Evolutionary conservation across 2,888 invertebrate species (phyloP), one percentile per base, ranked within the genome.

Genomic region (Tupiocoris notatus): DNA sequence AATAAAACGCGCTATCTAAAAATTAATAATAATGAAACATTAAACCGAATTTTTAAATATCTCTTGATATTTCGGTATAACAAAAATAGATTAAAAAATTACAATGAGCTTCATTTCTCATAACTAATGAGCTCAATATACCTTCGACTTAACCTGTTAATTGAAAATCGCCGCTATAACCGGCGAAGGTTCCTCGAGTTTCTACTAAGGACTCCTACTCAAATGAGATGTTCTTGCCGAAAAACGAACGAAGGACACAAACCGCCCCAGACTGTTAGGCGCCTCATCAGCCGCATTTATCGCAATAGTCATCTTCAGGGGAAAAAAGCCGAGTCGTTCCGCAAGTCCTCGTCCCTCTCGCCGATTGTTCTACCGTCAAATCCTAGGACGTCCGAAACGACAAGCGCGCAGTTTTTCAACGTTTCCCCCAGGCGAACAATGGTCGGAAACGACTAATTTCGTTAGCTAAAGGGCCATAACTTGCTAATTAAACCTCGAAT

Each of bases 401-500:
- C 39, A 39, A n/a, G n/a, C n/a, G n/a, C n/a, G n/a, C 12, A 39
- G 39, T 39, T 39, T 39, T 39, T 39, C 39, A 39, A n/a, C 12
- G 54, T 54, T 54, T 54, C 12, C 54, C 54, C 12, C 12, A 7
- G 54, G 54, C 54, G 54, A 59, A 59, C 59, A 59, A 59, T 59
- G 59, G 20, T n/a, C n/a, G 59, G 59, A 59, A 59, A 59, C 59
- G n/a, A n/a, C 59, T 59, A 59, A 59, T 59, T 59, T n/a, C 6
- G 16, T 6, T 3, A 17, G 59, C n/a, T 6, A n/a, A n/a, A 20
- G n/a, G 20, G 6, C 18, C 59, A 59, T 59, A 59, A 59, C 59
- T 59, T n/a, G 59, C 59, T 59, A 59, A 59, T 59, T 59, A n/a
- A 59, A 59, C 59, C 16, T 3, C 3, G 16, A 59, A 59, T 18